A percentile compares a stretch with the other conserved stretches of the same genome.
Evolutionary conservation across 1,140 invertebrate species (phyloP).

Genomic region (Meloidogyne hapla): DNA sequence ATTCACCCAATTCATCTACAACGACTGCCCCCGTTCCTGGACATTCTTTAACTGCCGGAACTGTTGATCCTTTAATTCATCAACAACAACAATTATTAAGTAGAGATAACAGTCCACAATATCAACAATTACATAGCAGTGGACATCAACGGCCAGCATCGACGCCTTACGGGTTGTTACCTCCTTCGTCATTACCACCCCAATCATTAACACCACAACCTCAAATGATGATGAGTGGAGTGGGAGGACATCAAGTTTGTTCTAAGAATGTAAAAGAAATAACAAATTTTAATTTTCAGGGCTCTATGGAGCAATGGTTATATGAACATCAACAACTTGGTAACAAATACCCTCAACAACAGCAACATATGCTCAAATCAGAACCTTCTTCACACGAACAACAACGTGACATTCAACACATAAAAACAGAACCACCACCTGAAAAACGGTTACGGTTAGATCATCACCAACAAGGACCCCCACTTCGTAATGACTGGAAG

Average conservation of each 20-base stretch:
- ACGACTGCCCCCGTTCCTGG: conserved; percentile 1
- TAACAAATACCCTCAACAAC: conserved; percentile 6
- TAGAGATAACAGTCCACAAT: conserved; percentile 9
- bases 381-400: not conserved
- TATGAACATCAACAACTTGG: conserved; percentile 34
- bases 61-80: conserved; percentile 20
- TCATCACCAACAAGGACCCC: conserved; percentile 22
- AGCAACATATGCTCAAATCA: conserved; percentile 23
- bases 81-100: conserved; percentile 12
- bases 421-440: not conserved
- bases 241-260: not conserved
- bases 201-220: conserved; percentile 53
- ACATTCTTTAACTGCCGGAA: conserved; percentile 22
- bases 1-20: conserved; percentile 26
- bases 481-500: not conserved
- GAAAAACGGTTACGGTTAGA: conserved; percentile 7
- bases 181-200: conserved; percentile 35
- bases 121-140: conserved; percentile 18
- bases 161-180: conserved; percentile 47
- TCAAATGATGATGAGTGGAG: conserved; percentile 23
- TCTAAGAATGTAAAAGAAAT: not conserved
- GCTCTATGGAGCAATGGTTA: not conserved
- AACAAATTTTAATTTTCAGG: not conserved
- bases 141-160: conserved; percentile 45
- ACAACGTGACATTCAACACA: conserved; percentile 4